Evolutionary conservation across 2,888 invertebrate genomes (phyloP), one percentile per base, ranked within the genome.

Genomic region (Empis livida): DNA sequence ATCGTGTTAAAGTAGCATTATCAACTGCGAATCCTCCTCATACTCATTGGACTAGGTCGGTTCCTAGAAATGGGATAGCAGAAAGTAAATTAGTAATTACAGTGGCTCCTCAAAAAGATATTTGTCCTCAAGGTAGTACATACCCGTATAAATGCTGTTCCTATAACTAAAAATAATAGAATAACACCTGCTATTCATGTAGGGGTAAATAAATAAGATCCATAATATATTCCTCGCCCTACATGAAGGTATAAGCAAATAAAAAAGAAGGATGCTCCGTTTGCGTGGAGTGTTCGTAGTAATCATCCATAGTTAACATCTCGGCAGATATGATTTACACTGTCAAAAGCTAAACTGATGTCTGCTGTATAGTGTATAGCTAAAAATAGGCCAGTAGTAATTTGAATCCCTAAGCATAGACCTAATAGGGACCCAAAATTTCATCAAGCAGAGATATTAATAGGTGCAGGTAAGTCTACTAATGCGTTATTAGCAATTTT

Each of bases 81-180:
- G 84, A 84, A 51, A 85, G 51, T 57, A 86, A 57, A 61, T 83
- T 84, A 31, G 82, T 83, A 77, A 84, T 84, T n/a, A 85, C 82
- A 37, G 83, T 84, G 0, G 84, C 83, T 2, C 82, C 83, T 75
- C 84, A 85, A 64, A 82, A 85, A 2, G 83, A 84, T 76, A 86
- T 86, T 80, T 86, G 84, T 9, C 84, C 84, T 68, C 84, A 84
- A 1, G 83, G 83, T 59, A 84, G 53, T 0, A 85, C 82, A 72
- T 87, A 87, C 0, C 84, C 85, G n/a, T 73, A 85, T 70, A 65
- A 87, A 87, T 17, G 82, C 82, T 43, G 82, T 80, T 60, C 68
- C 78, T 77, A 86, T 86, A 53, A 76, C 65, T 63, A 79, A 45
- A 57, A 86, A 75, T 67, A 84, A 64, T 62, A 86, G 75, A 50